These are phyloP conservation scores for Myotis yumanensis DNA, from an alignment of 2,113 vertebrate species.

Conservation along the genomic window DNA sequence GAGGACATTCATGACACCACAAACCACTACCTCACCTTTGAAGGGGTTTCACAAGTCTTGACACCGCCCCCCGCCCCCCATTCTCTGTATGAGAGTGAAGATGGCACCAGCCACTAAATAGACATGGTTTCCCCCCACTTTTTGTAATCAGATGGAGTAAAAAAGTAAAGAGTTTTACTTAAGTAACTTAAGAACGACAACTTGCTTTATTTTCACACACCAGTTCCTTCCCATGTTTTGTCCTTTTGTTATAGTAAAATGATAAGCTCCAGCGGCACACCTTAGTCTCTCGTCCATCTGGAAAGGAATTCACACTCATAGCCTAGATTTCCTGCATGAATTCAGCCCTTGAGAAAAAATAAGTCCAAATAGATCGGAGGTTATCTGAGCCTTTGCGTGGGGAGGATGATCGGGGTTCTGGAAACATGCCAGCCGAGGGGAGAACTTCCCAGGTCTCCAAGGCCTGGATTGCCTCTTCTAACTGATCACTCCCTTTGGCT, in stretches of 20 bases:
- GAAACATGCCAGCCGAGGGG: background rate
- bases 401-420: background rate
- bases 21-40: background rate
- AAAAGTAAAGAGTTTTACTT: background rate
- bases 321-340: background rate
- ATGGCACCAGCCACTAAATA: background rate
- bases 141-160: slow-evolving; percentile 10
- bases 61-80: too few relatives aligned
- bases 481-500: background rate
- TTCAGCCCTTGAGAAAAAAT: background rate
- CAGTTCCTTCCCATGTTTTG: background rate
- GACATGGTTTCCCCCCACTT: background rate
- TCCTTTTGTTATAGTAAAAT: background rate
- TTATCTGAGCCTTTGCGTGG: background rate
- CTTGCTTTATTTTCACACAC: background rate
- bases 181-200: background rate
- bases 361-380: background rate
- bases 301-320: background rate
- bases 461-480: background rate
- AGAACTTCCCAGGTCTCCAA: background rate
- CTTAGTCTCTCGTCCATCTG: background rate
- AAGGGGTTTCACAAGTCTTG: background rate
- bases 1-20: background rate
- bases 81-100: background rate
- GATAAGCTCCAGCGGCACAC: background rate